Conservation (phyloP, 1,140 invertebrate species). For the Coelopa frigida region DNA sequence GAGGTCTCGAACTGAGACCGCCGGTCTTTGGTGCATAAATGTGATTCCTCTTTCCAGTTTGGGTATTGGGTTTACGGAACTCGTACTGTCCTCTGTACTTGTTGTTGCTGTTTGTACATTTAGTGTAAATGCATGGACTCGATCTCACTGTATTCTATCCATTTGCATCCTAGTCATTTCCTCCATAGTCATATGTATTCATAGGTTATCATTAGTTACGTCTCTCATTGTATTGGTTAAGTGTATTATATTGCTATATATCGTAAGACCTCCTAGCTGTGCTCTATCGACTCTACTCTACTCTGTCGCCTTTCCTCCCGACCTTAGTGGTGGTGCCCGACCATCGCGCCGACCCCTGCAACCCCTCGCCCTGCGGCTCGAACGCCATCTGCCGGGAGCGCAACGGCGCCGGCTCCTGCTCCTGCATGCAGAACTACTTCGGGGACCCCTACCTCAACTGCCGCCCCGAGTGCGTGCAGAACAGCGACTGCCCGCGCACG, state of each 20-base stretch:
- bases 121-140: no score
- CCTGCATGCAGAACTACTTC: slow-evolving; percentile 69
- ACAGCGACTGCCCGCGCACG: slow-evolving; percentile 64
- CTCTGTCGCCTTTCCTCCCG: neutral
- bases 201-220: slow-evolving; percentile 2
- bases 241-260: no score
- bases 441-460: slow-evolving; percentile 78
- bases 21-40: no score
- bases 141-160: slow-evolving; percentile 13
- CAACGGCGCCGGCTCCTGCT: slow-evolving; percentile 70
- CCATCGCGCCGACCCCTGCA: slow-evolving; percentile 55
- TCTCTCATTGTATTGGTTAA: no score
- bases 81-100: no score
- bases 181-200: neutral
- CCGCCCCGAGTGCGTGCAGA: slow-evolving; percentile 74
- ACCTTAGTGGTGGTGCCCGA: slow-evolving; percentile 37
- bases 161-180: slow-evolving; percentile 1
- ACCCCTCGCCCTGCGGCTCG: slow-evolving; percentile 74
- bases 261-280: no score
- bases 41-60: no score
- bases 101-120: no score
- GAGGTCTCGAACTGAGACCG: no score
- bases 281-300: neutral
- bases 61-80: no score
- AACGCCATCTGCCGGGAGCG: slow-evolving; percentile 73